Conservation (phyloP, 2,797 vertebrate species). For the Chaetophractus vellerosus region DNA sequence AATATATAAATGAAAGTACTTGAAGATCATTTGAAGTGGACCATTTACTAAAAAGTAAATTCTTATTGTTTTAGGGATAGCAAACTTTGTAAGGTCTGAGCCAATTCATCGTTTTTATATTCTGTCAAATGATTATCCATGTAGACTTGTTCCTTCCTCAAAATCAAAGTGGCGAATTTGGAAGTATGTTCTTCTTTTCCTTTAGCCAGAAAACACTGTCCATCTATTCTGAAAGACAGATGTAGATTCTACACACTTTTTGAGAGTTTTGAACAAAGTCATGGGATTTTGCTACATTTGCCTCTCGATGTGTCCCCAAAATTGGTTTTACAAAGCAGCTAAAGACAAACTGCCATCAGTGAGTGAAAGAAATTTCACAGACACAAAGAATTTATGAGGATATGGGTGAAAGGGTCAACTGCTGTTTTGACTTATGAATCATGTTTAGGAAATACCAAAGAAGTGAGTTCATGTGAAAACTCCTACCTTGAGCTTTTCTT, state of each 20-base stretch:
- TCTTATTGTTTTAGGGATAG: conserved; percentile 19
- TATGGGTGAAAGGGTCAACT: conserved; percentile 43
- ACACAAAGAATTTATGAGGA: background rate
- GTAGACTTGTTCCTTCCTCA: background rate
- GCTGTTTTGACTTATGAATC: conserved; percentile 57
- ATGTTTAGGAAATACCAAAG: conserved; percentile 78
- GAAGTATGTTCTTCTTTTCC: background rate
- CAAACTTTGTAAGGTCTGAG: background rate
- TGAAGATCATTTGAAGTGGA: conserved; percentile 48
- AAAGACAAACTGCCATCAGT: background rate
- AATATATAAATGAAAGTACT: conserved; percentile 37
- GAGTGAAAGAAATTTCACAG: conserved; percentile 64
- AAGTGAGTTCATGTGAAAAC: conserved; percentile 67
- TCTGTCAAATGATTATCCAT: conserved; percentile 8
- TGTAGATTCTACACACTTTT: background rate
- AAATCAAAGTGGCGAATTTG: background rate
- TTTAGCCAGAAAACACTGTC: background rate
- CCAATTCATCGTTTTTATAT: background rate
- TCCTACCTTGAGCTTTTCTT: conserved; percentile 48
- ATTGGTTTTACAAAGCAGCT: conserved; percentile 8
- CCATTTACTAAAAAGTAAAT: conserved; percentile 46
- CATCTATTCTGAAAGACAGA: conserved; percentile 37
- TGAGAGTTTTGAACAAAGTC: conserved; percentile 67
- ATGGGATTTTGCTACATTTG: background rate
- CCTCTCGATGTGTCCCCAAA: background rate